Evolutionary conservation across 2,113 vertebrate species (phyloP).

Genomic region (Formicarius rufipectus): DNA sequence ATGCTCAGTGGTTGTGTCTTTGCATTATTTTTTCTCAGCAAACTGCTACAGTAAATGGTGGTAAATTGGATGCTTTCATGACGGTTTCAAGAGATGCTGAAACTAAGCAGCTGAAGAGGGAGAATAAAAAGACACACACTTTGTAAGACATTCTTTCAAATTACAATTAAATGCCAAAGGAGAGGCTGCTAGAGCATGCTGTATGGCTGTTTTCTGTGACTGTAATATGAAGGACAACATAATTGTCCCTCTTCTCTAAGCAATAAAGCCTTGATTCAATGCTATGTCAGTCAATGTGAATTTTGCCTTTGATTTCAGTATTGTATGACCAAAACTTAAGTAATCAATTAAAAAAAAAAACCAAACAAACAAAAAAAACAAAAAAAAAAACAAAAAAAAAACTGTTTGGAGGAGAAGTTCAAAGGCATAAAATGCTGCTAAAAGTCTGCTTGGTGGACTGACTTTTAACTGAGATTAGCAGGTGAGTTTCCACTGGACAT

Average conservation of each 20-base stretch:
- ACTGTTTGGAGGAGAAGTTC: not conserved
- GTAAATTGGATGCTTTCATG: not conserved
- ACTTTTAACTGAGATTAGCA: not conserved
- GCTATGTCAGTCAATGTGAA: not conserved
- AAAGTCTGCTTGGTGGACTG: not conserved
- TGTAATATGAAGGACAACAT: not conserved
- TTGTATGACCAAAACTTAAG: not conserved
- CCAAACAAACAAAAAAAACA: no score
- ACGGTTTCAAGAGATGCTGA: not conserved
- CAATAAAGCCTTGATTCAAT: not conserved
- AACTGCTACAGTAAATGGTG: not conserved
- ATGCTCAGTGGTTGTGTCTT: not conserved
- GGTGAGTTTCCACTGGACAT: not conserved
- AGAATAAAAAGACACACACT: not conserved
- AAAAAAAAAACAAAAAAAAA: no score
- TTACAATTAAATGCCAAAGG: not conserved
- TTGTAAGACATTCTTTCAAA: not conserved
- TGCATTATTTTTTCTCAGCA: not conserved
- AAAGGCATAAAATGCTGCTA: not conserved
- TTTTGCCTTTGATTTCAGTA: not conserved
- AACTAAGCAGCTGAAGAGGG: not conserved
- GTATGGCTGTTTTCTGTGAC: not conserved
- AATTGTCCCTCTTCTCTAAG: not conserved
- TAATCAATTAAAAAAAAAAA: no score
- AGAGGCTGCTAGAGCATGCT: not conserved